Base-by-base conservation (phyloP, 2,888 invertebrate species). In the Erebia ligea region DNA sequence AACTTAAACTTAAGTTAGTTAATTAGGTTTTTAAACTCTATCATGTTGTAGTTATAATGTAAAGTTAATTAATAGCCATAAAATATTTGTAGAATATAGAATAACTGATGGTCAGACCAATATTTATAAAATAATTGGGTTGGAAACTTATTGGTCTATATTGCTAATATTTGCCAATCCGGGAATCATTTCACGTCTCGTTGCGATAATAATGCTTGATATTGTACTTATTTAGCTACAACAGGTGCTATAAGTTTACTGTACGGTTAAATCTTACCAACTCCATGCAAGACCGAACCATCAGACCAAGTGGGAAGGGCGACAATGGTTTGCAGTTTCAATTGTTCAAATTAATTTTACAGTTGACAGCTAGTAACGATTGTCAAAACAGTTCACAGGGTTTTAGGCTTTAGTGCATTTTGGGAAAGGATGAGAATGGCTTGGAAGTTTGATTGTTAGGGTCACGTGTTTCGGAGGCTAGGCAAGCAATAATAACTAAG, bases 401-500 rank as follows among this genome's bases (percentile, higher is more conserved):
- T 50, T 59, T 17, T 68, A 68, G 45, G 25, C 57, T 50, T 50
- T 73, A 58, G 45, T 17, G 9, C 15, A n/a, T 48, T 57, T n/a
- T 1, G n/a, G 15, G 5, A 21, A 73, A 68, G 68, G 70, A 59
- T 61, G 45, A 56, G 21, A 70, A 68, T 70, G 17, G 68, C 15
- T 57, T 68, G 67, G n/a, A 40, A 62, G 19, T 61, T 61, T 62
- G 48, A 40, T 65, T 19, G n/a, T 25, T 58, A 13, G 19, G 48
- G 8, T 45, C 15, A 52, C 25, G 57, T 42, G 21, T 58, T 40
- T 11, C n/a, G 50, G 68, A 21, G 68, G 68, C 59, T 66, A 62
- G 54, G 45, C 67, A 58, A 63, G 68, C 59, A 66, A 50, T 73
- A 58, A 64, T 34, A 6, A 50, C 42, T 69, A 68, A 68, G 70